Conservation (phyloP, 2,888 invertebrate genomes). For the Pheosia tremula region DNA sequence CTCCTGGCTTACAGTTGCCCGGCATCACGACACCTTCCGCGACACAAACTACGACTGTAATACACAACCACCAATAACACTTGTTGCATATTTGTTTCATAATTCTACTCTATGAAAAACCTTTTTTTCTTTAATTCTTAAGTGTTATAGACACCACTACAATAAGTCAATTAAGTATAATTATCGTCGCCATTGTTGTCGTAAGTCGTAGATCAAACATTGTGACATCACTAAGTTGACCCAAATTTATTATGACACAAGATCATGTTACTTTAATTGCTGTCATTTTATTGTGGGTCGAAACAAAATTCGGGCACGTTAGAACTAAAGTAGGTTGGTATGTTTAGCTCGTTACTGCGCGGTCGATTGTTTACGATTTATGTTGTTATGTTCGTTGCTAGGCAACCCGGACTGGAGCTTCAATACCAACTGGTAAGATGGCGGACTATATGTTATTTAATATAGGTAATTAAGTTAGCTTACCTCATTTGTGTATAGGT, state of each 20-base stretch:
- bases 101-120: too few relatives aligned
- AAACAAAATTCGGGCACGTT: neutral
- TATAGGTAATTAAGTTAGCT: too few relatives aligned
- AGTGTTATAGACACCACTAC: too few relatives aligned
- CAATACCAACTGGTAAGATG: neutral
- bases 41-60: conserved; percentile 3
- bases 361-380: conserved; percentile 23
- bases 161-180: too few relatives aligned
- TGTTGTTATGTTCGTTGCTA: conserved; percentile 13
- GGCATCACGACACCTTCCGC: conserved; percentile 48
- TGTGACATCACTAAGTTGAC: conserved; percentile 13
- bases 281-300: neutral
- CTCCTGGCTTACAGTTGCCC: conserved; percentile 50
- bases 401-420: conserved; percentile 7
- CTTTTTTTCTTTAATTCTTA: too few relatives aligned
- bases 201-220: conserved; percentile 11
- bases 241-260: conserved; percentile 7
- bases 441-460: too few relatives aligned
- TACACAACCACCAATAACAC: conserved; percentile 10
- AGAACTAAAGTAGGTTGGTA: too few relatives aligned
- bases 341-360: too few relatives aligned
- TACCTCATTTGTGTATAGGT: too few relatives aligned
- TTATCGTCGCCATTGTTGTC: neutral
- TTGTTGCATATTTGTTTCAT: conserved; percentile 1
- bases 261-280: conserved; percentile 22